phyloP scores from a whole-genome alignment of 2,888 invertebrate genomes.

The Gerris lacustris region DNA sequence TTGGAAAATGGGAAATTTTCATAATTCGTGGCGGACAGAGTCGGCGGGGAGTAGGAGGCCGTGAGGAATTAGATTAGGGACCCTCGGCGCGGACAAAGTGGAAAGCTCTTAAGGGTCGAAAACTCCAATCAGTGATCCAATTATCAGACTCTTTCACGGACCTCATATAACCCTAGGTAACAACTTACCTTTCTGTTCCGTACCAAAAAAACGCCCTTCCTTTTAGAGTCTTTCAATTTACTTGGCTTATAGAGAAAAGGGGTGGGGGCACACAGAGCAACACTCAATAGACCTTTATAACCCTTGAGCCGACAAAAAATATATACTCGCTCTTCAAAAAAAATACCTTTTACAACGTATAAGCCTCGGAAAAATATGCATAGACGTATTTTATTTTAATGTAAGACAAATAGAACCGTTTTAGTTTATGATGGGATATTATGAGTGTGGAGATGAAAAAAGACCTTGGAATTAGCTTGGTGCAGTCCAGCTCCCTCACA shows the following conservation, averaged over 20 bases:
- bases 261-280: background rate
- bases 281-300: conserved; percentile 2
- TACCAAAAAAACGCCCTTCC: background rate
- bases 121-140: conserved; percentile 5
- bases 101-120: background rate
- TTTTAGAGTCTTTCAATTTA: conserved; percentile 5
- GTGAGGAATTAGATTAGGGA: background rate
- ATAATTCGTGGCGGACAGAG: background rate
- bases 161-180: conserved; percentile 1
- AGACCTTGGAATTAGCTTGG: no score
- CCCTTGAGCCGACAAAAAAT: background rate
- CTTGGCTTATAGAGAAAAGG: background rate
- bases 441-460: no score
- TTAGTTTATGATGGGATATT: no score
- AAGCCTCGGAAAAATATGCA: background rate
- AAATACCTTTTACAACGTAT: background rate
- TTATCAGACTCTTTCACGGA: background rate
- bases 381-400: background rate
- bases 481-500: no score
- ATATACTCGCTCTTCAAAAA: background rate
- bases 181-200: background rate
- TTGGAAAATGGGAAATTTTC: conserved; percentile 2
- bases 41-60: background rate
- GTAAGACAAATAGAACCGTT: background rate
- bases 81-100: conserved; percentile 1